Conservation (phyloP, 2,888 invertebrate species). For the Drosophila bunnanda region DNA sequence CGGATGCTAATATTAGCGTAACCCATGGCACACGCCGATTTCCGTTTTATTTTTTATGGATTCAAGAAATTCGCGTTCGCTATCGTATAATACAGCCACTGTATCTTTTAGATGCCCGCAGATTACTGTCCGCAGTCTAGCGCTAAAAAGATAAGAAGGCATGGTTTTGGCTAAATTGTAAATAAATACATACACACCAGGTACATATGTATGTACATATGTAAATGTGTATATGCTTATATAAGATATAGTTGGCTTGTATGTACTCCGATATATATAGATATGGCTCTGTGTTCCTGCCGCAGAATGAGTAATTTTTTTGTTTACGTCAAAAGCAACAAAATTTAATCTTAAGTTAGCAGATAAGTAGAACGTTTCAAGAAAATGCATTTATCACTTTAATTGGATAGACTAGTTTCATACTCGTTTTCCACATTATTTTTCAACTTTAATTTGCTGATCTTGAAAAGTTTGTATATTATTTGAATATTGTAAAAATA, state of each 20-base stretch:
- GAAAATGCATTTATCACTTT: conserved; percentile 33
- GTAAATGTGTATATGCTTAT: conserved; percentile 4
- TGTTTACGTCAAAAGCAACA: conserved; percentile 42
- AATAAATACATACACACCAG: conserved; percentile 59
- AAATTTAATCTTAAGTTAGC: conserved; percentile 33
- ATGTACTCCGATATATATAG: conserved; percentile 21
- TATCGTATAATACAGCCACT: conserved; percentile 61
- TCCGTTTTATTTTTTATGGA: conserved; percentile 26
- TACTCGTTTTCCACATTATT: neutral
- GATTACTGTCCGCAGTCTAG: conserved; percentile 70
- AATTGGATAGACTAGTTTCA: neutral
- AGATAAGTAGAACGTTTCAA: conserved; percentile 33
- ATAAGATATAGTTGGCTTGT: conserved; percentile 10
- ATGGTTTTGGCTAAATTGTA: conserved; percentile 61
- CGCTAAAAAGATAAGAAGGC: conserved; percentile 69
- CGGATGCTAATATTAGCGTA: conserved; percentile 6
- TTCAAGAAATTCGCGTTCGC: conserved; percentile 22
- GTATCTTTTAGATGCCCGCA: conserved; percentile 70
- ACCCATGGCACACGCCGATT: conserved; percentile 36
- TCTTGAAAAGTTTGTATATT: no score
- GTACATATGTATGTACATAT: conserved; percentile 3
- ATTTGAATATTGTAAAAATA: neutral
- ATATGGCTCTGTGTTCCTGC: conserved; percentile 30
- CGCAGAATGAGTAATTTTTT: conserved; percentile 54
- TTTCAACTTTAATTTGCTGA: neutral